Evolutionary conservation across 2,888 invertebrate species (phyloP), one percentile per base, ranked within the genome.

Genomic region (Schrankia costaestrigalis): DNA sequence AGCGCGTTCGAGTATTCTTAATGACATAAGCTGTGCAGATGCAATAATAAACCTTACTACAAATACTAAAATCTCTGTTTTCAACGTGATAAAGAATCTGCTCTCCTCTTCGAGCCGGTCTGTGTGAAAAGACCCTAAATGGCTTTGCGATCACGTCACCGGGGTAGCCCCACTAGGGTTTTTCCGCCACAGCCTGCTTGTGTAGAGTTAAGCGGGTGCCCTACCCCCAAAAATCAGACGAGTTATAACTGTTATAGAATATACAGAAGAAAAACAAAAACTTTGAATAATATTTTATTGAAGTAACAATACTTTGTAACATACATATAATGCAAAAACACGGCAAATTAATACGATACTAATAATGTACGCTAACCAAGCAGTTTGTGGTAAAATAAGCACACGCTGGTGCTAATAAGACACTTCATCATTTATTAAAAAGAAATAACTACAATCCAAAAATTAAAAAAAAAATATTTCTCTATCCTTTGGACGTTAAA

Each of bases 251-350:
- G 12, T 11, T 22, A 14, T 12, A 10, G 9, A 17, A 15, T 10
- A 14, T 17, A 10, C 3, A 23, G 3, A 19, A 9, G 19, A 23
- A 3, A 26, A 14, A 21, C 26, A 49, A 56, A 43, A 39, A 43
- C 1, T 60, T 66, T 64, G 63, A 53, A 74, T 66, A 66, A 71
- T 71, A 68, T 74, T 70, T 83, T 81, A 86, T 78, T 84, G 74
- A 71, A 74, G 67, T 81, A 83, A 85, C 83, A 82, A 81, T 84
- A 82, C 67, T 78, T 65, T 75, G 57, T 76, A 81, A 83, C 79
- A 75, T 79, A 81, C 61, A 78, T 74, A 72, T 71, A 69, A 60
- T 71, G 68, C 24, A 69, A 69, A 70, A 69, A 70, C 64, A 65
- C 63, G 52, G 55, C 66, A 74, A 65, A 54, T 48, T 54, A 58